Percentiles rank a stretch among this genome's conserved stretches.
phyloP scores from a whole-genome alignment of 1,140 invertebrate genomes.

The Chelonus insularis region DNA sequence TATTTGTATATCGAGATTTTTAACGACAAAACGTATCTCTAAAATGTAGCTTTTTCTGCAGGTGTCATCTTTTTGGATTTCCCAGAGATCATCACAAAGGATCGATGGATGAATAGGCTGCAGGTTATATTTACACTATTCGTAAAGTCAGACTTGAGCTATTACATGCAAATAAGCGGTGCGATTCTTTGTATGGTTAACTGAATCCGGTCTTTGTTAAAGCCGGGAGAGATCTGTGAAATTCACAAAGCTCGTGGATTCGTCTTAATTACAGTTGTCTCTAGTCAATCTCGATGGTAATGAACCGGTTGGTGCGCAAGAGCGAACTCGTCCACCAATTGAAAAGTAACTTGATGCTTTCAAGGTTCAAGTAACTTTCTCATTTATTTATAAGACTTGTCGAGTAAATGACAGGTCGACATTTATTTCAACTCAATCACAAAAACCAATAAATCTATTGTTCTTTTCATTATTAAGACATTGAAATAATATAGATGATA shows the following conservation, averaged over 20 bases:
- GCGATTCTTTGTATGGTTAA: constrained; percentile 44
- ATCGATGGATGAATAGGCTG: constrained; percentile 7
- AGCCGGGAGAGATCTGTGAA: constrained; percentile 34
- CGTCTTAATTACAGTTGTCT: constrained; percentile 60
- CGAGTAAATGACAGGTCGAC: no score
- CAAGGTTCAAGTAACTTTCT: not conserved
- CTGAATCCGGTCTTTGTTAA: constrained; percentile 30
- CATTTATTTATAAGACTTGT: no score
- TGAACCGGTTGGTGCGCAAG: constrained; percentile 43
- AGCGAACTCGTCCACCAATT: constrained; percentile 1
- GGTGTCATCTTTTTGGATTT: no score
- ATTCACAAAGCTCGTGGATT: constrained; percentile 53
- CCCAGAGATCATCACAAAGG: not conserved
- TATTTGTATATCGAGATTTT: no score
- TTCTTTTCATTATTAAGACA: no score
- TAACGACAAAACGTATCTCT: no score
- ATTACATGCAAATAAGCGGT: constrained; percentile 59
- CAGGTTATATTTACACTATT: constrained; percentile 25
- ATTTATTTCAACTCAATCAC: no score
- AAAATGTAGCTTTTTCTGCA: not conserved
- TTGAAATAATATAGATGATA: no score
- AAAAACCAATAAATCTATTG: no score
- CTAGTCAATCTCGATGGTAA: constrained; percentile 61
- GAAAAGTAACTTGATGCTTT: constrained; percentile 16
- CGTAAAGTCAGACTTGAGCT: constrained; percentile 41